Evolutionary conservation across 1,140 invertebrate genomes (phyloP).

Genomic region (Elymnias hypermnestra): DNA sequence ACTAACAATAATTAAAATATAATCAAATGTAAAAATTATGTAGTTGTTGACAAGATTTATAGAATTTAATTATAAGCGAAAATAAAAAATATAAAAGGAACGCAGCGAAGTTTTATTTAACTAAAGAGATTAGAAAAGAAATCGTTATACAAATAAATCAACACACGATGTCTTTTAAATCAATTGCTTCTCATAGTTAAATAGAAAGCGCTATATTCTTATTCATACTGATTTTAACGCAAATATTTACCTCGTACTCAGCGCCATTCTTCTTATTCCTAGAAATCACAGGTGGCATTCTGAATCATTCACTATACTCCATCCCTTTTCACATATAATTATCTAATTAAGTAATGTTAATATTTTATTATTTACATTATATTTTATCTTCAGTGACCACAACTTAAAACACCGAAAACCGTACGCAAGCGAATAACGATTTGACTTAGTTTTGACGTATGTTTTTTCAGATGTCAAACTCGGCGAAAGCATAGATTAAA

Average conservation of each 20-base stretch:
- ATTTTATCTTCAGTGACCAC: constrained; percentile 18
- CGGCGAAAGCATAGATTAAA: no score
- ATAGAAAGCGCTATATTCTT: constrained; percentile 22
- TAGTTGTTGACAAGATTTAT: no score
- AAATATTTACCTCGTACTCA: constrained; percentile 67
- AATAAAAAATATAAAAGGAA: no score
- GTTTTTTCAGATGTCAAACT: no score
- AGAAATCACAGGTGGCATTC: constrained; percentile 66
- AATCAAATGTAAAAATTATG: no score
- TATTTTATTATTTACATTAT: background rate
- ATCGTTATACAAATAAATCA: no score
- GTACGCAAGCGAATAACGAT: constrained; percentile 21
- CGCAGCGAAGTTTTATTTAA: no score
- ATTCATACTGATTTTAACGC: constrained; percentile 11
- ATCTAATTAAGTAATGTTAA: background rate
- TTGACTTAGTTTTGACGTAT: constrained; percentile 16
- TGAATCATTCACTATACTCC: constrained; percentile 10
- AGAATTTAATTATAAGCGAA: no score
- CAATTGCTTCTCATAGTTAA: constrained; percentile 15
- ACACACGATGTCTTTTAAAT: no score
- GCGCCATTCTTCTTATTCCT: constrained; percentile 61
- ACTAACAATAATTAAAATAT: no score
- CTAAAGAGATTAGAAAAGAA: no score
- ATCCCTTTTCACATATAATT: background rate
- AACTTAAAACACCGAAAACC: constrained; percentile 39